A percentile compares a stretch with the other conserved stretches of the same genome.
Conservation (phyloP, 2,113 vertebrate species). For the Empidonax traillii region DNA sequence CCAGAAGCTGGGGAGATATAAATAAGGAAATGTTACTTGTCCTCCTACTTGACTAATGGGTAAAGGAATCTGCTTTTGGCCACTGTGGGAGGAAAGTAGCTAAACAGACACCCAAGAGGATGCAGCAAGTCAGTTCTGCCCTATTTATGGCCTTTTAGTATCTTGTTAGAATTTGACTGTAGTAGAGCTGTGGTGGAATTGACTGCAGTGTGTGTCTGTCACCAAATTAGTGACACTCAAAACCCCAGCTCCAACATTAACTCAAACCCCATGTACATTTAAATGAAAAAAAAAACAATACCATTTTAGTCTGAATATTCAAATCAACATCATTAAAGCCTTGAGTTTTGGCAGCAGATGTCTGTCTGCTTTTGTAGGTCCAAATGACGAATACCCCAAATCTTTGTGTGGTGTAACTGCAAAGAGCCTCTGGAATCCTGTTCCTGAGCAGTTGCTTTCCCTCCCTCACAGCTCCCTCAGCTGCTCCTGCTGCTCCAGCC, state of each 20-base stretch:
- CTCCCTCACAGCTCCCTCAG: not conserved
- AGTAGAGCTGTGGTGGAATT: not conserved
- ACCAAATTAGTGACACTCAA: not conserved
- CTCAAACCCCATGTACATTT: not conserved
- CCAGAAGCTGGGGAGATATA: slow-evolving; percentile 13
- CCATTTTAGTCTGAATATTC: not conserved
- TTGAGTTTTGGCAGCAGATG: not conserved
- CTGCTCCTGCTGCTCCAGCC: not conserved
- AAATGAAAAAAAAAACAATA: not conserved
- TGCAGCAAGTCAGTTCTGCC: not conserved
- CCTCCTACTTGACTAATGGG: not conserved
- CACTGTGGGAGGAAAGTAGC: not conserved
- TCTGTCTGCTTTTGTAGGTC: not conserved
- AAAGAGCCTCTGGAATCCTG: not conserved
- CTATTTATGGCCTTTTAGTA: not conserved
- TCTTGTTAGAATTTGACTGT: not conserved
- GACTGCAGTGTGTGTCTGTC: rapidly evolving
- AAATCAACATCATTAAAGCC: not conserved
- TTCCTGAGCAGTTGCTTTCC: not conserved
- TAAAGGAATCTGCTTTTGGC: slow-evolving; percentile 27
- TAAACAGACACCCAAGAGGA: not conserved
- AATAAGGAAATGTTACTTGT: slow-evolving; percentile 47
- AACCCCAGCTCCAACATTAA: not conserved
- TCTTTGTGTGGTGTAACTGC: not conserved
- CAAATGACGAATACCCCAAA: not conserved